phyloP scores from a whole-genome alignment of 2,797 vertebrate species.

The Telmatherina bonti region DNA sequence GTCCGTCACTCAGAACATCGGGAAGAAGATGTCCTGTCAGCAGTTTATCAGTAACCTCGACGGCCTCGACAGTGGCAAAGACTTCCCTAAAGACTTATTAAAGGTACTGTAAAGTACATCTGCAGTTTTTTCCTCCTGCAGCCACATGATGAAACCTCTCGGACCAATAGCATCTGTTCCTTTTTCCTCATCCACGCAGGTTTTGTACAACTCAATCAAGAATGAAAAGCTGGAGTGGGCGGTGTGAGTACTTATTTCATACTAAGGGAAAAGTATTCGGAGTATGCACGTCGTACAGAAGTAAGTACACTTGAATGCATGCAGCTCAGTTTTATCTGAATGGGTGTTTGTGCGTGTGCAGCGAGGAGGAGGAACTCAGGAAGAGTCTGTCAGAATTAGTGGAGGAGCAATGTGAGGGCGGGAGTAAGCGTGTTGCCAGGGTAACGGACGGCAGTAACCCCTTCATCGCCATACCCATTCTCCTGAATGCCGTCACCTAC shows the following conservation, averaged over 20 bases:
- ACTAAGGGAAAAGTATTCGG: conserved; percentile 22
- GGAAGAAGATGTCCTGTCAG: conserved; percentile 98
- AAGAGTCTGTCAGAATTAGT: conserved; percentile 97
- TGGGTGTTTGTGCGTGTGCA: conserved; percentile 69
- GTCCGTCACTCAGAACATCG: conserved; percentile 89
- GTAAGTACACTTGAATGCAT: conserved; percentile 42
- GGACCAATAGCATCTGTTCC: no score
- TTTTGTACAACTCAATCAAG: conserved; percentile 97
- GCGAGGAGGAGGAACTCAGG: conserved; percentile 95
- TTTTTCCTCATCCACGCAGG: conserved; percentile 76
- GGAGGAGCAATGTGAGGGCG: conserved; percentile 93
- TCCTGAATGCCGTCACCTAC: conserved; percentile 93
- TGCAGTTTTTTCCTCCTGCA: no score
- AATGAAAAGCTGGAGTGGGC: conserved; percentile 99
- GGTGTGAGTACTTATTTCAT: conserved; percentile 88
- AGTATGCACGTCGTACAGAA: conserved; percentile 14
- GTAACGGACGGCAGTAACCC: conserved; percentile 95
- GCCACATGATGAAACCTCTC: no score
- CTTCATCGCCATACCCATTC: conserved; percentile 94
- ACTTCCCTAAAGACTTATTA: conserved; percentile 94
- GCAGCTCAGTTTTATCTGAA: conserved; percentile 43
- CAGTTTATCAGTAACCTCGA: conserved; percentile 96
- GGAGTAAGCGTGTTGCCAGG: conserved; percentile 91
- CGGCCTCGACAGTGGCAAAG: conserved; percentile 92
- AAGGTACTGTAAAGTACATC: conserved; percentile 86